These are phyloP conservation scores for Lissonota sp. DNA, from an alignment of 2,888 invertebrate genomes.

Conservation along the genomic window DNA sequence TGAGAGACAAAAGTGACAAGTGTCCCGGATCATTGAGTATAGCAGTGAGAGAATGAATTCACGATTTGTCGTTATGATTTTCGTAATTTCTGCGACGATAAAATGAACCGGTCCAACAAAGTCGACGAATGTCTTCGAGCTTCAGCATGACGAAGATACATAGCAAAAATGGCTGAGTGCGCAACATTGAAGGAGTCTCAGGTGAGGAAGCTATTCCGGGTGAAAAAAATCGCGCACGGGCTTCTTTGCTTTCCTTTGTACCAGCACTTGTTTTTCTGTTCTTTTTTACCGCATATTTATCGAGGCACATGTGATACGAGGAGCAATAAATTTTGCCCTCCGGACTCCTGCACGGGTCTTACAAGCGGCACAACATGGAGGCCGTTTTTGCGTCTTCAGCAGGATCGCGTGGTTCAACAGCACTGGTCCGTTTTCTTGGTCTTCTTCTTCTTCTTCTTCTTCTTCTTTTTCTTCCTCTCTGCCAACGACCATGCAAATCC, in stretches of 20 bases:
- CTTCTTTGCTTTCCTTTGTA: slow-evolving; percentile 13
- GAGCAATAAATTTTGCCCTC: slow-evolving; percentile 45
- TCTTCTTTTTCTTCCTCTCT: slow-evolving; percentile 14
- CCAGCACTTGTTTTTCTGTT: neutral
- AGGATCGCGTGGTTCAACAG: slow-evolving; percentile 47
- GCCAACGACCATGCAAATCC: slow-evolving; percentile 70
- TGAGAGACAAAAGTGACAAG: slow-evolving; percentile 55
- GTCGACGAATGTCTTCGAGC: too few relatives aligned
- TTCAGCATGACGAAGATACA: neutral
- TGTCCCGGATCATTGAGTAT: slow-evolving; percentile 5
- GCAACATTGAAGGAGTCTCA: neutral
- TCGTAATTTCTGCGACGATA: too few relatives aligned
- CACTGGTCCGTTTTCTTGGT: slow-evolving; percentile 22
- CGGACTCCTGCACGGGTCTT: slow-evolving; percentile 22
- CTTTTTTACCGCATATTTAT: slow-evolving; percentile 36
- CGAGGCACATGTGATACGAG: slow-evolving; percentile 39
- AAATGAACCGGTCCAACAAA: too few relatives aligned
- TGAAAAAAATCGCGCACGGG: neutral
- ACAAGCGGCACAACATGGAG: slow-evolving; percentile 3
- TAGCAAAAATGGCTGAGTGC: neutral
- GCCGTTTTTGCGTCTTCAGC: slow-evolving; percentile 29
- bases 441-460: slow-evolving; percentile 6
- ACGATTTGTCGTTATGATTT: too few relatives aligned
- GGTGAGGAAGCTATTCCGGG: neutral
- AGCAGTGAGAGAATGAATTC: too few relatives aligned